Conservation (phyloP, 1,140 invertebrate genomes). For the Drosophila pandora region DNA sequence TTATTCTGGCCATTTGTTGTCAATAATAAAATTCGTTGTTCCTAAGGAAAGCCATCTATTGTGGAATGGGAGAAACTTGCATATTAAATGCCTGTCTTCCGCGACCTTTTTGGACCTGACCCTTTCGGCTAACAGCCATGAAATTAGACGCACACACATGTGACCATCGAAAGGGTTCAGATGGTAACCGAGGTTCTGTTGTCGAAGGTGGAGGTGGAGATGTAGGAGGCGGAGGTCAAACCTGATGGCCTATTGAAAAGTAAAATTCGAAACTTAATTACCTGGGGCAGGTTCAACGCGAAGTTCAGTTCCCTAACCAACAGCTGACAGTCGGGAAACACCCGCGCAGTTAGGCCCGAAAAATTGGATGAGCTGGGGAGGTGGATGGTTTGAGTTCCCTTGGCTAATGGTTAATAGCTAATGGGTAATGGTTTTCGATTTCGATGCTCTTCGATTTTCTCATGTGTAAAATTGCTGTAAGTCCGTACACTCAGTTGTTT, state of each 20-base stretch:
- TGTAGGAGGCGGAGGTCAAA: constrained; percentile 43
- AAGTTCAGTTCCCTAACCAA: constrained; percentile 55
- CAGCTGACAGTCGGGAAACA: constrained; percentile 78
- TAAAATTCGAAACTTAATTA: constrained; percentile 78
- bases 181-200: constrained; percentile 5
- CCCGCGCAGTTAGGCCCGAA: constrained; percentile 66
- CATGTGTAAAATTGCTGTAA: constrained; percentile 75
- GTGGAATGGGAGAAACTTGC: constrained; percentile 38
- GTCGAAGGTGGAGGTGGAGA: neutral
- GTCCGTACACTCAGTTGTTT: constrained; percentile 40
- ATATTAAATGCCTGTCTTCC: constrained; percentile 72
- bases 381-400: constrained; percentile 8
- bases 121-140: constrained; percentile 76
- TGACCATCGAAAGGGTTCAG: constrained; percentile 69
- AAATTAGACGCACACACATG: constrained; percentile 76
- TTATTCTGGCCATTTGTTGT: constrained; percentile 51
- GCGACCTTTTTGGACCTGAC: constrained; percentile 71
- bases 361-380: constrained; percentile 14
- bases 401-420: constrained; percentile 48
- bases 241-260: constrained; percentile 69
- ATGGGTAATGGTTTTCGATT: constrained; percentile 63
- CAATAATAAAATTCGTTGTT: constrained; percentile 67
- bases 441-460: constrained; percentile 76
- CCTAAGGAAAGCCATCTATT: constrained; percentile 4
- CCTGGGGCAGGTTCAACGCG: constrained; percentile 65